These are phyloP conservation scores for Hydra vulgaris DNA, from an alignment of 30 jellyfish, hydroid and myxozoan species.

Conservation along the genomic window DNA sequence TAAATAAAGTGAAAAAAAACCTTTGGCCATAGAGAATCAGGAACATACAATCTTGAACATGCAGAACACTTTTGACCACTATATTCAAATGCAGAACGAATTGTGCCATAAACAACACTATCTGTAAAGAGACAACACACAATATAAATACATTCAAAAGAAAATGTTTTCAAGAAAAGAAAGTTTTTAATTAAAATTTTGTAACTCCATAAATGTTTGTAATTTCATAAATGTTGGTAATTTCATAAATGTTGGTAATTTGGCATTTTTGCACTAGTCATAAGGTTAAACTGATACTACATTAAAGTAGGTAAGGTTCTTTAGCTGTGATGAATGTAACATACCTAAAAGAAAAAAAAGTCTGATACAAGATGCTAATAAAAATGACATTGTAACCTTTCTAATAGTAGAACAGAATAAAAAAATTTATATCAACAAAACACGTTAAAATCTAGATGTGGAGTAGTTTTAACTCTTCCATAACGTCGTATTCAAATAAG, in stretches of 20 bases:
- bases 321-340: too few relatives aligned
- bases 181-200: background rate
- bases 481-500: too few relatives aligned
- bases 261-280: background rate
- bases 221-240: background rate
- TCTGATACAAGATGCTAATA: too few relatives aligned
- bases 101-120: slow-evolving; percentile 73
- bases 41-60: slow-evolving; percentile 93
- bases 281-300: too few relatives aligned
- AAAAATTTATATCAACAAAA: too few relatives aligned
- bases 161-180: background rate
- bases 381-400: too few relatives aligned
- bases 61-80: slow-evolving; percentile 99
- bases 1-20: slow-evolving; percentile 23
- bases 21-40: slow-evolving; percentile 91
- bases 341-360: too few relatives aligned
- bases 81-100: slow-evolving; percentile 80
- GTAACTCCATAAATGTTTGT: background rate
- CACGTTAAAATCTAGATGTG: too few relatives aligned
- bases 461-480: too few relatives aligned
- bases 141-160: background rate
- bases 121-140: slow-evolving; percentile 28
- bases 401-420: too few relatives aligned
- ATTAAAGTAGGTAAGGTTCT: too few relatives aligned
- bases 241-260: background rate